phyloP scores from a whole-genome alignment of 2,888 invertebrate species.

The Melinaea marsaeus region DNA sequence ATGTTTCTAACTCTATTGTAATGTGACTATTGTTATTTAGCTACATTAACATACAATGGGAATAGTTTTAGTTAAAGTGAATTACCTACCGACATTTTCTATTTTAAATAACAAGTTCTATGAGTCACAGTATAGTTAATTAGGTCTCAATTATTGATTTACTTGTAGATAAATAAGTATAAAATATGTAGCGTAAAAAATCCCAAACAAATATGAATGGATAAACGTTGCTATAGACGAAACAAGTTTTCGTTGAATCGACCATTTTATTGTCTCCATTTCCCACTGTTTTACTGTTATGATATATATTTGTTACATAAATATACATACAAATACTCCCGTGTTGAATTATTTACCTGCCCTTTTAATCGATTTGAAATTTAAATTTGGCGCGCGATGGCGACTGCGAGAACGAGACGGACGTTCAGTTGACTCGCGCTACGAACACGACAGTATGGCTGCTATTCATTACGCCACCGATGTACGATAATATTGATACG shows the following conservation, averaged over 20 bases:
- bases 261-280: not conserved
- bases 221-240: not conserved
- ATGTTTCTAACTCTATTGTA: too few relatives aligned
- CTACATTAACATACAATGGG: too few relatives aligned
- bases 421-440: conserved; percentile 37
- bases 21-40: too few relatives aligned
- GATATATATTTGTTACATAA: conserved; percentile 17
- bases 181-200: too few relatives aligned
- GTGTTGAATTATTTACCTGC: conserved; percentile 8
- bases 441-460: conserved; percentile 53
- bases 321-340: conserved; percentile 8
- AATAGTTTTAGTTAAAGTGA: too few relatives aligned
- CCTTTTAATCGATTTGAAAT: conserved; percentile 10
- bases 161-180: too few relatives aligned
- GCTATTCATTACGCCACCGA: conserved; percentile 52
- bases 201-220: not conserved
- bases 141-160: too few relatives aligned
- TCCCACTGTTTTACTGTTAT: conserved; percentile 10
- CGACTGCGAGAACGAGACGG: conserved; percentile 34
- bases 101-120: too few relatives aligned
- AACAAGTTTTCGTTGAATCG: not conserved
- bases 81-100: too few relatives aligned
- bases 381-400: conserved; percentile 4
- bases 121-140: too few relatives aligned
- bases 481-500: conserved; percentile 27